phyloP scores from a whole-genome alignment of 2,888 invertebrate species.

The Chrysodeixis includens region DNA sequence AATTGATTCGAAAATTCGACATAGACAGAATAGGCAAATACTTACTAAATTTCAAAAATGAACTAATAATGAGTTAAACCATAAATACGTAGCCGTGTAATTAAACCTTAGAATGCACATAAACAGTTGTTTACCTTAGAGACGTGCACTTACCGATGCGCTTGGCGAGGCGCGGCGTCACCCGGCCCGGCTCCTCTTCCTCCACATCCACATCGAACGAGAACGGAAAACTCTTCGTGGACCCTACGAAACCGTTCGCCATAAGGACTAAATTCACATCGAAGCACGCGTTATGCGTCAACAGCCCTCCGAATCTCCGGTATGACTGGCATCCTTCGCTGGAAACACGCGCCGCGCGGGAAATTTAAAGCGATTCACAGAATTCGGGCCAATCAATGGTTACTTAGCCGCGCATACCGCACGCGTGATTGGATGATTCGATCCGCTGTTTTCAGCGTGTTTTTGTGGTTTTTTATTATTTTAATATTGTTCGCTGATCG shows the following conservation, averaged over 20 bases:
- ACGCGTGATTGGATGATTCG: slow-evolving; percentile 28
- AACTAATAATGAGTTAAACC: slow-evolving; percentile 19
- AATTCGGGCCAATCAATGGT: slow-evolving; percentile 41
- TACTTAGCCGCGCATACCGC: slow-evolving; percentile 17
- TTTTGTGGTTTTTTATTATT: slow-evolving; percentile 39
- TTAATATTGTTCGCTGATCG: slow-evolving; percentile 36
- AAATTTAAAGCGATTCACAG: slow-evolving; percentile 58
- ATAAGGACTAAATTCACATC: slow-evolving; percentile 63
- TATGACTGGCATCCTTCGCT: slow-evolving; percentile 56
- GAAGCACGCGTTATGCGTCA: slow-evolving; percentile 55
- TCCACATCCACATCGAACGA: slow-evolving; percentile 86
- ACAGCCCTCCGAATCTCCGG: slow-evolving; percentile 49
- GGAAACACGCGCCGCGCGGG: slow-evolving; percentile 47
- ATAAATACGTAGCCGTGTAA: slow-evolving; percentile 29
- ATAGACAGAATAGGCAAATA: not conserved
- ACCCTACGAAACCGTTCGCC: slow-evolving; percentile 85
- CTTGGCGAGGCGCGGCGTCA: slow-evolving; percentile 77
- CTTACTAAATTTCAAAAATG: not conserved
- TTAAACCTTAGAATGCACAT: slow-evolving; percentile 40
- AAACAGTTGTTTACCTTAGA: slow-evolving; percentile 48
- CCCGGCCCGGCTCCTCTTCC: slow-evolving; percentile 74
- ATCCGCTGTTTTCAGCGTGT: slow-evolving; percentile 38
- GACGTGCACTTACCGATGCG: slow-evolving; percentile 76
- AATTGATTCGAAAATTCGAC: not conserved
- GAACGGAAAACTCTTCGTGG: slow-evolving; percentile 86